phyloP scores from a whole-genome alignment of 2,888 invertebrate genomes.

The Ditula angustiorana region DNA sequence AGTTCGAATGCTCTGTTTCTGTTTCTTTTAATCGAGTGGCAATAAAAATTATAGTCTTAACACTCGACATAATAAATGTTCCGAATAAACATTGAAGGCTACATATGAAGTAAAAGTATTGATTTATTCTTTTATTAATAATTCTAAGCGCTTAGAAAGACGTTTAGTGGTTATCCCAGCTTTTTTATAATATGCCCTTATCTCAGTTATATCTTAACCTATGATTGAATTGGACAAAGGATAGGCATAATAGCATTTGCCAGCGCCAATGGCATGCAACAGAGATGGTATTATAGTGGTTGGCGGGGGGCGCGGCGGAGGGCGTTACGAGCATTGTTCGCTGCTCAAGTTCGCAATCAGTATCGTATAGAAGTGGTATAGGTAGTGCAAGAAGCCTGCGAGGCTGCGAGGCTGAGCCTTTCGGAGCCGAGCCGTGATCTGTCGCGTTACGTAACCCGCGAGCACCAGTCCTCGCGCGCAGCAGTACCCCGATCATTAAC shows the following conservation, averaged over 20 bases:
- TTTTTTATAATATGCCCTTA: neutral
- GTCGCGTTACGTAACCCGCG: slow-evolving; percentile 58
- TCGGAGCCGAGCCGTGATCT: slow-evolving; percentile 48
- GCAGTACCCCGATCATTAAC: slow-evolving; percentile 11
- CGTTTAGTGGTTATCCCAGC: too few species aligned
- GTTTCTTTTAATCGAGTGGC: too few species aligned
- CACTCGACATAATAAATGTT: too few species aligned
- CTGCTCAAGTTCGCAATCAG: slow-evolving; percentile 25
- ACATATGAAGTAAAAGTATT: too few species aligned
- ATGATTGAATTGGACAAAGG: slow-evolving; percentile 59
- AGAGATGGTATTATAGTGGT: slow-evolving; percentile 57
- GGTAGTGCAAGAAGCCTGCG: neutral
- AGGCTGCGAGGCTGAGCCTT: slow-evolving; percentile 2
- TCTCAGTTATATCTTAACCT: neutral
- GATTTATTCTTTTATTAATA: too few species aligned
- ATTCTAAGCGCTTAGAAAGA: too few species aligned
- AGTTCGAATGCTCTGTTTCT: too few species aligned
- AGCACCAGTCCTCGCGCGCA: slow-evolving; percentile 44
- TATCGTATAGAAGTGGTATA: slow-evolving; percentile 1
- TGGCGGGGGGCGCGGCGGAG: slow-evolving; percentile 48
- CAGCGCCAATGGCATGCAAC: slow-evolving; percentile 55
- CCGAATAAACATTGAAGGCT: too few species aligned
- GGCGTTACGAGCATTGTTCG: slow-evolving; percentile 55
- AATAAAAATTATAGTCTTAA: too few species aligned
- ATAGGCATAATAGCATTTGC: slow-evolving; percentile 53